A percentile compares a stretch with the other conserved stretches of the same genome.
Conservation (phyloP, 2,113 vertebrate genomes). For the Zosterops hypoxanthus region DNA sequence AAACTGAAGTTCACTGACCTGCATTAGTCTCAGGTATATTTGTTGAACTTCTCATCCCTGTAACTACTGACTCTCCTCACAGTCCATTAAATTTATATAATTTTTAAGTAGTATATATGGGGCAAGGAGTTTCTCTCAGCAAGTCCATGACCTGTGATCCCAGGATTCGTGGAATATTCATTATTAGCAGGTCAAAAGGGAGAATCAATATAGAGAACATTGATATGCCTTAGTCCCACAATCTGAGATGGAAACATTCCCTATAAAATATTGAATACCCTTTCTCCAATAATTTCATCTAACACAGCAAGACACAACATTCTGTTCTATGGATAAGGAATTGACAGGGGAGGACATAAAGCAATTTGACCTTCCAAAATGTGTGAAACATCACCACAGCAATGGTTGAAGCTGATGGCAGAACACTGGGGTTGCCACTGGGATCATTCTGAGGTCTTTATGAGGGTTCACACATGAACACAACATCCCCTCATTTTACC, state of each 20-base stretch:
- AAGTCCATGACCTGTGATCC: not conserved
- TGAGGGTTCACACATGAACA: not conserved
- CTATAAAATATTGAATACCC: fast-evolving
- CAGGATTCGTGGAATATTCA: not conserved
- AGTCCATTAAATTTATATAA: not conserved
- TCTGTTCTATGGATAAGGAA: fast-evolving
- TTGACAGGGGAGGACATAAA: fast-evolving
- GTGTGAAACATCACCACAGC: not conserved
- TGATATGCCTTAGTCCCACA: fast-evolving
- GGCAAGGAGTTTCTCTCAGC: not conserved
- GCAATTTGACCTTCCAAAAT: not conserved
- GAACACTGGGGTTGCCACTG: not conserved
- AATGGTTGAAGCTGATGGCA: fast-evolving
- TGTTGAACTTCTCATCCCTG: not conserved
- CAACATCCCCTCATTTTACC: not conserved
- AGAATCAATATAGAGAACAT: not conserved
- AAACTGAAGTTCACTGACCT: not conserved
- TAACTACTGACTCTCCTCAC: not conserved
- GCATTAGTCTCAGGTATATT: not conserved
- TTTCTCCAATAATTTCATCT: not conserved
- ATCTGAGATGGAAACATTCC: not conserved
- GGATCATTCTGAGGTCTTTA: not conserved
- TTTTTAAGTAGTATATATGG: not conserved
- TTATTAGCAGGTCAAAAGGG: not conserved
- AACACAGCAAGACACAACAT: fast-evolving